Evolutionary conservation across 2,797 vertebrate genomes (phyloP).

Genomic region (Phyllotis vaccarum): DNA sequence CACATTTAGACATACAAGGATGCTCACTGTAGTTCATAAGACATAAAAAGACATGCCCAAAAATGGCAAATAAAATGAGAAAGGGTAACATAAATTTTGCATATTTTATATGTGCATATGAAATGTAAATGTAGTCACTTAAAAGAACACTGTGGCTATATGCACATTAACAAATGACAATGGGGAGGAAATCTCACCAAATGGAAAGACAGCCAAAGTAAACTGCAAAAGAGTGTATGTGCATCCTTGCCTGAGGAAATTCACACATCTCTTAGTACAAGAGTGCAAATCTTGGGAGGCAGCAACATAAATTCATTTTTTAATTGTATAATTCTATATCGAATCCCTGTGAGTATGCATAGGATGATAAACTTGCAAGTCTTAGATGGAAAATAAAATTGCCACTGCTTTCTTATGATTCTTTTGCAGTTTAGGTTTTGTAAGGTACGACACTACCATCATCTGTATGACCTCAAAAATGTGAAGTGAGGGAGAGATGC

Average conservation of each 20-base stretch:
- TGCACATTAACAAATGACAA: not conserved
- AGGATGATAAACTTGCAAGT: not conserved
- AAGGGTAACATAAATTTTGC: not conserved
- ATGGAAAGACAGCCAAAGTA: not conserved
- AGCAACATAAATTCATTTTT: not conserved
- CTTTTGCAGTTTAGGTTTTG: not conserved
- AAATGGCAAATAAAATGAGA: not conserved
- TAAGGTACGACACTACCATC: not conserved
- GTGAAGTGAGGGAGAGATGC: not conserved
- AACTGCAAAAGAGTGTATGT: not conserved
- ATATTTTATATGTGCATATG: not conserved
- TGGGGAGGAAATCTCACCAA: not conserved
- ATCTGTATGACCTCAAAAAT: not conserved
- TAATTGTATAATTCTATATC: not conserved
- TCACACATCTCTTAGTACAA: not conserved
- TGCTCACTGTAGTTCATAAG: not conserved
- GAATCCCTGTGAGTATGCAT: not conserved
- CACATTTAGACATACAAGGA: not conserved
- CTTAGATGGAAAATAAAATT: not conserved
- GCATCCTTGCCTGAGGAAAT: not conserved
- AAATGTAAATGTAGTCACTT: constrained; percentile 10
- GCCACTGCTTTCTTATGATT: not conserved
- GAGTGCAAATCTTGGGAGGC: not conserved
- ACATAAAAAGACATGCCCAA: not conserved
- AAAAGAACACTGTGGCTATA: not conserved